These are phyloP conservation scores for Ophion slaviceki DNA, from an alignment of 2,888 invertebrate species.

Conservation along the genomic window DNA sequence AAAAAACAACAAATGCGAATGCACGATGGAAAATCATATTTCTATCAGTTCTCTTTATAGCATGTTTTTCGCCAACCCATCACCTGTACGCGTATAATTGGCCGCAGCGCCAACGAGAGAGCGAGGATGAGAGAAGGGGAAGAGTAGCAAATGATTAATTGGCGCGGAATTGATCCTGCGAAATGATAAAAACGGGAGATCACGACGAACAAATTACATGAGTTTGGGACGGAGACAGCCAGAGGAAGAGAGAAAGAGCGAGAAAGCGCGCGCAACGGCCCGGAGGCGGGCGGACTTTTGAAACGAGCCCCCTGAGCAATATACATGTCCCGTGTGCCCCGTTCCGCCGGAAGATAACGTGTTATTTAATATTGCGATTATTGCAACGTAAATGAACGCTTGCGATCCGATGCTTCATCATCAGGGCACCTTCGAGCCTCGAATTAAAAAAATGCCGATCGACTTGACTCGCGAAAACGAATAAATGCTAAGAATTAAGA, in stretches of 20 bases:
- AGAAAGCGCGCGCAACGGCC: neutral
- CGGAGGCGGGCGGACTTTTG: constrained; percentile 1
- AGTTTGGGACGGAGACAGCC: neutral
- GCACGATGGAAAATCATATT: constrained; percentile 54
- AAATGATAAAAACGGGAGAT: constrained; percentile 36
- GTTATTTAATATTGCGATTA: constrained; percentile 48
- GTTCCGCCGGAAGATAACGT: neutral
- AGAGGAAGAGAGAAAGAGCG: constrained; percentile 1
- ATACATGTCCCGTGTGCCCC: neutral
- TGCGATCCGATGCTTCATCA: constrained; percentile 38
- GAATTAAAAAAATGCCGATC: constrained; percentile 32
- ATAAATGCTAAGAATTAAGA: neutral
- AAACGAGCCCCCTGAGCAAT: constrained; percentile 6
- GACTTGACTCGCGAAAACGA: neutral
- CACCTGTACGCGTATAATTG: constrained; percentile 33
- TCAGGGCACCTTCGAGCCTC: constrained; percentile 32
- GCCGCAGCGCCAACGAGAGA: neutral
- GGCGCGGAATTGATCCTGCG: constrained; percentile 39
- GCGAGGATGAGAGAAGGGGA: neutral
- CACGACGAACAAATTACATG: constrained; percentile 41
- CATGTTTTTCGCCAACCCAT: neutral
- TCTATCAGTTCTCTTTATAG: constrained; percentile 58
- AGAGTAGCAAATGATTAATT: constrained; percentile 50
- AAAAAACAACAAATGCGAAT: neutral
- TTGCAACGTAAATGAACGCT: constrained; percentile 42